These are phyloP conservation scores for Acropora tenuis DNA, from an alignment of 64 coral and sea anemone genomes.

Conservation along the genomic window DNA sequence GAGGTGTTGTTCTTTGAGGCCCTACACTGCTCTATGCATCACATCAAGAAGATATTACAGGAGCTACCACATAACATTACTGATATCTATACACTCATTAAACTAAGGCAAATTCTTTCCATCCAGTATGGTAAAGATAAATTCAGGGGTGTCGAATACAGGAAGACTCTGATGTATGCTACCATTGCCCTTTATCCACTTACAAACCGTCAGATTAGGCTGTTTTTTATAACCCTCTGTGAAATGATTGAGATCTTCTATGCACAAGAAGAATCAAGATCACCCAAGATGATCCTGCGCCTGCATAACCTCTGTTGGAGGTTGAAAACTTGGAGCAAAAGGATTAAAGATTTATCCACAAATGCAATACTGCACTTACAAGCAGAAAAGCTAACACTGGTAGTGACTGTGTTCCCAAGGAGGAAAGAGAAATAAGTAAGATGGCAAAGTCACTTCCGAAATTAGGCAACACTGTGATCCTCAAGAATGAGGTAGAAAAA, in stretches of 20 bases:
- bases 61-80: slow-evolving; percentile 10
- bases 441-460: slow-evolving; percentile 37
- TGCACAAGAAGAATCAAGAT: slow-evolving; percentile 16
- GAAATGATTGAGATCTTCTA: slow-evolving; percentile 54
- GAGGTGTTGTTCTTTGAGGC: slow-evolving; percentile 60
- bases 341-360: neutral
- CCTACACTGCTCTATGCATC: slow-evolving; percentile 46
- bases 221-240: slow-evolving; percentile 3
- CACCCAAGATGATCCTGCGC: slow-evolving; percentile 43
- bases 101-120: slow-evolving; percentile 28
- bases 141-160: slow-evolving; percentile 3
- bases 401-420: neutral
- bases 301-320: slow-evolving; percentile 60
- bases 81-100: slow-evolving; percentile 23
- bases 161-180: neutral
- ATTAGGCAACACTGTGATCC: slow-evolving; percentile 56
- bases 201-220: neutral
- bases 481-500: slow-evolving; percentile 24
- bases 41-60: slow-evolving; percentile 44
- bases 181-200: slow-evolving; percentile 22
- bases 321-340: slow-evolving; percentile 64
- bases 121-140: slow-evolving; percentile 31
- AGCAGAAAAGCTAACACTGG: slow-evolving; percentile 32
- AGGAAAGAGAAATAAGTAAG: slow-evolving; percentile 57
- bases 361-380: slow-evolving; percentile 69